A percentile compares a stretch with the other conserved stretches of the same genome.
These are phyloP conservation scores for Neodontobutis hainanensis DNA, from an alignment of 2,113 vertebrate species.

Conservation along the genomic window DNA sequence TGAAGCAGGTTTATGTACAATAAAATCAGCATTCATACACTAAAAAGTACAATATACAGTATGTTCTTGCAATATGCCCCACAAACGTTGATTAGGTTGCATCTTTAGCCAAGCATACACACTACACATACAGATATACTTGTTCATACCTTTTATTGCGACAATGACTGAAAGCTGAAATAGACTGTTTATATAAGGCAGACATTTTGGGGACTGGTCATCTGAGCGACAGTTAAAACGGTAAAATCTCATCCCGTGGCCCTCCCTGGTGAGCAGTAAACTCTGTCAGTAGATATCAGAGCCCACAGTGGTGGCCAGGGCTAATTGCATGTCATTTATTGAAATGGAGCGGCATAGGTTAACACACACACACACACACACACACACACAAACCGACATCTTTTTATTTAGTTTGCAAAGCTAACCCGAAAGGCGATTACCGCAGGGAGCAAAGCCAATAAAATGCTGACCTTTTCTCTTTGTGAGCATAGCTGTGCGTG, in stretches of 20 bases:
- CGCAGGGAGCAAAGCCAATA: slow-evolving; percentile 67
- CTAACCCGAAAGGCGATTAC: slow-evolving; percentile 74
- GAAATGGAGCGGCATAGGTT: slow-evolving; percentile 64
- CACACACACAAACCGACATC: slow-evolving; percentile 51
- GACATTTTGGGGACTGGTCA: too few relatives aligned
- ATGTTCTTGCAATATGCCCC: too few relatives aligned
- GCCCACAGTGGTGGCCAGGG: slow-evolving; percentile 51
- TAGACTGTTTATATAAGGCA: too few relatives aligned
- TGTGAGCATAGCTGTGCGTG: slow-evolving; percentile 29
- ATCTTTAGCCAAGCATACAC: too few relatives aligned
- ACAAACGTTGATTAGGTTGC: too few relatives aligned
- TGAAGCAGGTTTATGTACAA: too few relatives aligned
- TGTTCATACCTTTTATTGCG: too few relatives aligned
- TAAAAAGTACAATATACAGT: too few relatives aligned
- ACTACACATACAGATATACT: too few relatives aligned
- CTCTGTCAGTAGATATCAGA: slow-evolving; percentile 51
- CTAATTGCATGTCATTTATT: slow-evolving; percentile 70
- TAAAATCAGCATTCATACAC: too few relatives aligned
- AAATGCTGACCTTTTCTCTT: slow-evolving; percentile 75
- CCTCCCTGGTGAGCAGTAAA: slow-evolving; percentile 45
- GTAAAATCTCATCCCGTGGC: slow-evolving; percentile 39
- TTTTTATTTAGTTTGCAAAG: slow-evolving; percentile 71
- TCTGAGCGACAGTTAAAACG: slow-evolving; percentile 48
- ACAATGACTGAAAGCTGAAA: too few relatives aligned
- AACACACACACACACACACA: slow-evolving; percentile 49